These are phyloP conservation scores for Pseudotriccus pelzelni DNA, from an alignment of 2,797 vertebrate genomes.

Conservation along the genomic window DNA sequence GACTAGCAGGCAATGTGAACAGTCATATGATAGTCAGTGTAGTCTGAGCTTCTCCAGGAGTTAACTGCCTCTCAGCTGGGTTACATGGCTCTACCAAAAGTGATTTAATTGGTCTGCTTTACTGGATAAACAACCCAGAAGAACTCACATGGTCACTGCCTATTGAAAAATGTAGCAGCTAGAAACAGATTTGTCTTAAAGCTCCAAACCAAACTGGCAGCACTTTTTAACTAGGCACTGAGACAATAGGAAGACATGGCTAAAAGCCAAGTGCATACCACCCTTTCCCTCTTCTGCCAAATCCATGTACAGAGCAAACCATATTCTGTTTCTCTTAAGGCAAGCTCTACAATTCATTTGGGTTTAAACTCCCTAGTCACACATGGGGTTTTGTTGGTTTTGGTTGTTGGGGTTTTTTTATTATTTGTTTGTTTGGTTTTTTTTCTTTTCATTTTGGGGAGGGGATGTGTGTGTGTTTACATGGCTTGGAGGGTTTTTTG, in stretches of 20 bases:
- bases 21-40: background rate
- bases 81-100: background rate
- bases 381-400: accelerated
- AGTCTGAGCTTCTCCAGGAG: background rate
- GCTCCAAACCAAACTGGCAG: background rate
- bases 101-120: background rate
- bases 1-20: background rate
- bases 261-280: background rate
- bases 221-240: background rate
- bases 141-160: background rate
- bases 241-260: background rate
- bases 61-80: background rate
- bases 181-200: background rate
- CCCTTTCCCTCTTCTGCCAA: background rate
- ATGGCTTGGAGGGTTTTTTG: background rate
- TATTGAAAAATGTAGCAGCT: background rate
- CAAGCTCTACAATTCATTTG: background rate
- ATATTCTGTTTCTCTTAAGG: background rate
- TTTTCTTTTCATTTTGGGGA: no score
- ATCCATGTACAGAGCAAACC: background rate
- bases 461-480: background rate
- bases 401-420: background rate
- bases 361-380: background rate
- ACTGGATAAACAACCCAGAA: background rate
- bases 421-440: no score